These are phyloP conservation scores for Eulithis testata DNA, from an alignment of 2,888 invertebrate genomes.

Conservation along the genomic window DNA sequence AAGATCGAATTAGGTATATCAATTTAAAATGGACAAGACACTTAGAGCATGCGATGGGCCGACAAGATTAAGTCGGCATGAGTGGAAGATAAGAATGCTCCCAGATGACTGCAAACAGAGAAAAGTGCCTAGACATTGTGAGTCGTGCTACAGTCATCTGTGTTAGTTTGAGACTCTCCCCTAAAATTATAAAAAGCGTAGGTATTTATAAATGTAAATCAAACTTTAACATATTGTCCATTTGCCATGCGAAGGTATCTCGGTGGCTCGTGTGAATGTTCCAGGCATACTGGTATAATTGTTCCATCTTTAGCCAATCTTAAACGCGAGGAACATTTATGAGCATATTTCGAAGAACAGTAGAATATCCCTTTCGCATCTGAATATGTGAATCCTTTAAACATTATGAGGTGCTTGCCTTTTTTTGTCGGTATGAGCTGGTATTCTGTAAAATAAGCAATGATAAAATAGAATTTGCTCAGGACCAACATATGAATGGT, in stretches of 20 bases:
- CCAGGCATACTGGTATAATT: not conserved
- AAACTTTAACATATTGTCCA: slow-evolving; percentile 1
- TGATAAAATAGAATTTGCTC: too few species aligned
- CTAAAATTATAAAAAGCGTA: too few species aligned
- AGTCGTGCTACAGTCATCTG: too few species aligned
- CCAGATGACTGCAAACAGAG: too few species aligned
- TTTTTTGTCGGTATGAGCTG: slow-evolving; percentile 7
- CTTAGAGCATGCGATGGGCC: too few species aligned
- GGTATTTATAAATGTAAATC: not conserved
- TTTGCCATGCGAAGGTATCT: not conserved
- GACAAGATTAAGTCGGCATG: too few species aligned
- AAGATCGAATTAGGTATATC: too few species aligned
- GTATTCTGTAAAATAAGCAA: slow-evolving; percentile 8
- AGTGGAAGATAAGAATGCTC: too few species aligned
- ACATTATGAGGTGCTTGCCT: slow-evolving; percentile 36
- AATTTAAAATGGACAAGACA: too few species aligned
- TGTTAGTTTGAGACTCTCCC: too few species aligned
- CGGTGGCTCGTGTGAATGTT: not conserved
- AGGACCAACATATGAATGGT: too few species aligned
- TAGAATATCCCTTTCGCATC: slow-evolving; percentile 5
- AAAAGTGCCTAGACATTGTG: too few species aligned
- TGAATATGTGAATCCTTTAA: slow-evolving; percentile 30
- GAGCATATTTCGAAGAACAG: not conserved
- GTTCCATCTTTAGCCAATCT: not conserved
- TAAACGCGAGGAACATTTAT: not conserved